Evolutionary conservation across 30 jellyfish, hydroid and myxozoan species (phyloP), one percentile per base, ranked within the genome.

Genomic region (Nemopilema nomurai): DNA sequence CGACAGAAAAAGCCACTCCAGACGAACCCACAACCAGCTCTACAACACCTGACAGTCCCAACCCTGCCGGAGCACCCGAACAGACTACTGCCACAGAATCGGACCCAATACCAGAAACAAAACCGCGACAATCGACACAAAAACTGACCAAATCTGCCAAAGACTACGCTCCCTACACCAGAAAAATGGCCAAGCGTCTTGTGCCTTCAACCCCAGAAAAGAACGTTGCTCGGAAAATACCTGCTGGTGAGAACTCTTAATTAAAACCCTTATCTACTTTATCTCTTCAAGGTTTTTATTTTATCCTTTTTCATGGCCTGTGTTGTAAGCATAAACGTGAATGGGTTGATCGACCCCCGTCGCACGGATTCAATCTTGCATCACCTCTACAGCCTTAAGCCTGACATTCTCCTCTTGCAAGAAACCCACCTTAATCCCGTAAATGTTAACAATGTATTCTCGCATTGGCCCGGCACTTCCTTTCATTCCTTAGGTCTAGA

Each of bases 321-420:
- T 49, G 51, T 74, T 49, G 70, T 65, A 74, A 49, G 83, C 49
- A 74, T 74, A 21, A 74, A 74, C 33, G 83, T 74, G 83, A 49
- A 74, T 74, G 83, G 83, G 31, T 49, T 74, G 70, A 41, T 16
- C 30, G 83, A 74, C 71, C 71, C 83, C 70, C 69, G 28, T 21
- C 33, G 51, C 26, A 19, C 50, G 49, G 83, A 30, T 24, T 28
- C 83, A 33, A 50, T 74, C 51, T 74, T 74, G 13, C 83, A 32
- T 4, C n/a, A 74, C 41, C 25, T 74, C 9, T 21, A 32, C 1
- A 28, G 49, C 22, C 25, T 28, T 24, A 74, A 74, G 26, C 70
- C 24, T 30, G 83, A 74, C 24, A 74, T 74, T 32, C 21, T 74
- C 18, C 24, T 74, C 25, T 16, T 74, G 70, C 83, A 74, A 74